A percentile compares a stretch with the other conserved stretches of the same genome.
Conservation (phyloP, 2,797 vertebrate species). For the Cirrhinus molitorella region DNA sequence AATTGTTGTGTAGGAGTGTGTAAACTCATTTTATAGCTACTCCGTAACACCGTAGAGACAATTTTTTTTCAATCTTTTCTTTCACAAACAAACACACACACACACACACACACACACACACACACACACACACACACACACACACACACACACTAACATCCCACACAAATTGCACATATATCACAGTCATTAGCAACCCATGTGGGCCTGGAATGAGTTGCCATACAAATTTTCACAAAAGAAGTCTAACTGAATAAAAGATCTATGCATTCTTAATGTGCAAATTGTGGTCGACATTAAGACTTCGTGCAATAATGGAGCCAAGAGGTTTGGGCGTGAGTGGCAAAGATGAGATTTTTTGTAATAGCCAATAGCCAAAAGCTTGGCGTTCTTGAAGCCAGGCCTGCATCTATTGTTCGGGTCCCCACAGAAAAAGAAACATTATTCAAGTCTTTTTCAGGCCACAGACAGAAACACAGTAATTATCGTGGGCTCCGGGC, state of each 20-base stretch:
- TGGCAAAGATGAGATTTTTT: slow-evolving; percentile 72
- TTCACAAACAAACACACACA: slow-evolving; percentile 1
- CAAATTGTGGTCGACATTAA: slow-evolving; percentile 38
- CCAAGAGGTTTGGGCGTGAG: slow-evolving; percentile 50
- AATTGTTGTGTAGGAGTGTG: background rate
- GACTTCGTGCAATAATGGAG: slow-evolving; percentile 29
- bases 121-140: background rate
- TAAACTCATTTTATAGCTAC: background rate
- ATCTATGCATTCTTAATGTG: slow-evolving; percentile 35
- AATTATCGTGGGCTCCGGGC: slow-evolving; percentile 85
- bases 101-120: background rate
- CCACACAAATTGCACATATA: background rate
- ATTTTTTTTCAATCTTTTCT: background rate
- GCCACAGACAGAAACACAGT: slow-evolving; percentile 81
- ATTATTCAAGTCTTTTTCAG: slow-evolving; percentile 90
- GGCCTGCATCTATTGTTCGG: slow-evolving; percentile 81
- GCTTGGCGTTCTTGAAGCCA: slow-evolving; percentile 79
- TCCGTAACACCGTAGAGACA: background rate
- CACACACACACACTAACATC: background rate
- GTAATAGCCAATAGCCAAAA: slow-evolving; percentile 85
- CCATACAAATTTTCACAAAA: slow-evolving; percentile 20
- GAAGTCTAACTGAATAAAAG: slow-evolving; percentile 31
- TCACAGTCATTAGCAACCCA: slow-evolving; percentile 30
- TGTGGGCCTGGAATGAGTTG: slow-evolving; percentile 14
- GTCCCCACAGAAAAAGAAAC: slow-evolving; percentile 85